Percentiles rank a stretch among this genome's conserved stretches.
Evolutionary conservation across 2,113 vertebrate species (phyloP).

Genomic region (Tachycineta bicolor): DNA sequence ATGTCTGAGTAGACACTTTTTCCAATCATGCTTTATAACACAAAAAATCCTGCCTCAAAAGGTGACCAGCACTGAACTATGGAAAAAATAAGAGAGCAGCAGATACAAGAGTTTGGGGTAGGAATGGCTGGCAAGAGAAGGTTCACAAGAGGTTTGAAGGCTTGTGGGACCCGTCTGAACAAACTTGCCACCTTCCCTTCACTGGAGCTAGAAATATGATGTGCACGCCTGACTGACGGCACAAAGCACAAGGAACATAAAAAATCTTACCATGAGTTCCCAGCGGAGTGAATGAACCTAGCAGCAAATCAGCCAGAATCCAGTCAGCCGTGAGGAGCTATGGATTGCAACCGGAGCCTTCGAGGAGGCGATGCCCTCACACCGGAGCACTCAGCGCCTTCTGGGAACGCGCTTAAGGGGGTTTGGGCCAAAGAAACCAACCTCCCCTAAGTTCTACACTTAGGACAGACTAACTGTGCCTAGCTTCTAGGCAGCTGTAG

Average conservation of each 20-base stretch:
- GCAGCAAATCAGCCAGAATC: neutral
- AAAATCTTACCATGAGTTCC: neutral
- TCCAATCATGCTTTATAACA: neutral
- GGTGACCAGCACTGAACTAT: neutral
- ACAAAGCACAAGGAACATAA: neutral
- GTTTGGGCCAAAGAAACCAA: neutral
- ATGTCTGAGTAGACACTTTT: neutral
- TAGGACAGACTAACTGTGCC: neutral
- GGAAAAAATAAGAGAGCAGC: neutral
- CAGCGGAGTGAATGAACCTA: neutral
- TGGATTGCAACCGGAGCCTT: neutral
- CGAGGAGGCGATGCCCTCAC: neutral
- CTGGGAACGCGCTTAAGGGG: neutral
- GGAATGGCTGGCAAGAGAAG: neutral
- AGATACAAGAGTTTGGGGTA: neutral
- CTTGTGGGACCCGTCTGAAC: neutral
- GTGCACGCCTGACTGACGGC: neutral
- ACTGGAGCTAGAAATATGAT: neutral
- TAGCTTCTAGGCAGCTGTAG: accelerated
- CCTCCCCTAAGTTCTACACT: neutral
- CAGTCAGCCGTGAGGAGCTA: neutral
- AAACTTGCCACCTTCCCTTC: neutral
- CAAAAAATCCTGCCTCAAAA: neutral
- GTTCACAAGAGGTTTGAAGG: neutral
- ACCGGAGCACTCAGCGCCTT: neutral